phyloP scores from a whole-genome alignment of 2,888 invertebrate genomes.

The Phalangium opilio region DNA sequence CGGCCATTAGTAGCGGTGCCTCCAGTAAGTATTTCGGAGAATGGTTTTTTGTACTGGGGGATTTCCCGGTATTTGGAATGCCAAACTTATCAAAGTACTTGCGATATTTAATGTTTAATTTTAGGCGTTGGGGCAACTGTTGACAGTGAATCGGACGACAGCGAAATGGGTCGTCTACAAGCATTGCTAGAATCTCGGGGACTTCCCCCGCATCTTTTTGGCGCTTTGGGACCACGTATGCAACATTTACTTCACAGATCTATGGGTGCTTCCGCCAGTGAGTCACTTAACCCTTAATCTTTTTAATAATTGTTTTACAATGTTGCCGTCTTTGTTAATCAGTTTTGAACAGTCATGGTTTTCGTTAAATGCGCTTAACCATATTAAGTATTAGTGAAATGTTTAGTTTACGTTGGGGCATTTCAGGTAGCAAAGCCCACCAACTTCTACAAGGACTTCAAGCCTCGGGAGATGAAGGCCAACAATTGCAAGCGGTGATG shows the following conservation, averaged over 20 bases:
- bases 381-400: too few relatives aligned
- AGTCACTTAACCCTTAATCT: constrained; percentile 22
- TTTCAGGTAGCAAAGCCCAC: constrained; percentile 59
- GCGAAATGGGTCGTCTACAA: constrained; percentile 87
- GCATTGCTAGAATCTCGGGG: constrained; percentile 87
- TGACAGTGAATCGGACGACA: constrained; percentile 60
- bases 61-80: too few relatives aligned
- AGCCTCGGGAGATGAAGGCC: constrained; percentile 84
- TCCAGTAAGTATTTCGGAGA: too few relatives aligned
- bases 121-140: constrained; percentile 22
- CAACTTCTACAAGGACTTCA: constrained; percentile 81
- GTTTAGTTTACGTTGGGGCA: too few relatives aligned
- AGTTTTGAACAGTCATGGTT: too few relatives aligned
- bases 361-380: too few relatives aligned
- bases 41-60: too few relatives aligned
- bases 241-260: constrained; percentile 86
- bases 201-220: constrained; percentile 88
- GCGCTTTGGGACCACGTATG: constrained; percentile 89
- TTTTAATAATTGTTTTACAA: too few relatives aligned
- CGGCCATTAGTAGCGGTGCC: too few relatives aligned
- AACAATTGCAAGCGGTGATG: constrained; percentile 88
- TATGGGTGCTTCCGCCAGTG: constrained; percentile 70
- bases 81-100: too few relatives aligned
- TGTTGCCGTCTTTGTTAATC: too few relatives aligned
- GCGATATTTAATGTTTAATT: too few relatives aligned